phyloP scores from a whole-genome alignment of 2,113 vertebrate species.

The Leptodactylus fuscus region DNA sequence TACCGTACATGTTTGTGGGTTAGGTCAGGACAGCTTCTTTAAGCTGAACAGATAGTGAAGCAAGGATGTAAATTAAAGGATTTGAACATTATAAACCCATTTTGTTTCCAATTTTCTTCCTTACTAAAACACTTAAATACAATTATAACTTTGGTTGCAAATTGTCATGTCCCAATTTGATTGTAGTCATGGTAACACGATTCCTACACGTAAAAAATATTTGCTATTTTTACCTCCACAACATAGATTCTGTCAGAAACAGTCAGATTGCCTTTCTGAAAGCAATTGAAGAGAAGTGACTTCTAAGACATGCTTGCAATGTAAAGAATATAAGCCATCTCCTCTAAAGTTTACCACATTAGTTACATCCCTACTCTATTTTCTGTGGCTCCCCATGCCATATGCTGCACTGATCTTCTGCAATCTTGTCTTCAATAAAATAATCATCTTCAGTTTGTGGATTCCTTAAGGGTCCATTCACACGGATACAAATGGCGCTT shows the following conservation, averaged over 20 bases:
- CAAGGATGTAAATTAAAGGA: not conserved
- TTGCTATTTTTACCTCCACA: not conserved
- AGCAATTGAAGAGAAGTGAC: not conserved
- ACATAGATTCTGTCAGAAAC: not conserved
- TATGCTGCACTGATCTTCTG: no score
- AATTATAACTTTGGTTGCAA: conserved; percentile 5
- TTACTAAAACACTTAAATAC: not conserved
- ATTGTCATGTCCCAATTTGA: not conserved
- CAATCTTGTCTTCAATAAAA: no score
- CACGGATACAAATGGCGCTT: no score
- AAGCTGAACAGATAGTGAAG: not conserved
- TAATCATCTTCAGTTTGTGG: no score
- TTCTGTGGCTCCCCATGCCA: no score
- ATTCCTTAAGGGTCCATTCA: no score
- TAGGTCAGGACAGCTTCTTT: conserved; percentile 20
- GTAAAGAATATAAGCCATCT: no score
- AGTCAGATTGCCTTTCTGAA: not conserved
- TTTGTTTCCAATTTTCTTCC: not conserved
- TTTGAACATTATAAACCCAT: not conserved
- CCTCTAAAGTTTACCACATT: no score
- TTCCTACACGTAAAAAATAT: not conserved
- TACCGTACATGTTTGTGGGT: not conserved
- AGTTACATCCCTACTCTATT: no score
- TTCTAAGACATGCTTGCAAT: no score
- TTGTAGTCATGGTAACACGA: not conserved